A percentile compares a stretch with the other conserved stretches of the same genome.
Conservation (phyloP, 2,888 invertebrate genomes). For the Cinara cedri region DNA sequence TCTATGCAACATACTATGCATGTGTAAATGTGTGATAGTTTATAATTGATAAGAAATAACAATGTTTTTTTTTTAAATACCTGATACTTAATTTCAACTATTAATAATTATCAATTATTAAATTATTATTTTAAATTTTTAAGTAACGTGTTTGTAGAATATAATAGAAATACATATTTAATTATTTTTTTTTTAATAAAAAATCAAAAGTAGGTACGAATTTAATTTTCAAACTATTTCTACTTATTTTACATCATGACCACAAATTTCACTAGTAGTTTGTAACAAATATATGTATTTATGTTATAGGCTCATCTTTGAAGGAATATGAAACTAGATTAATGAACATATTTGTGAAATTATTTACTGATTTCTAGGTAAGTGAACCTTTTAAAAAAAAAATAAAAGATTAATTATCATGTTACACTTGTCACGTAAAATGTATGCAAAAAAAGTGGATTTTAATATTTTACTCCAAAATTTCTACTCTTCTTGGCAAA, state of each 20-base stretch:
- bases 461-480: constrained; percentile 12
- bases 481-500: constrained; percentile 35
- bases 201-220: no score
- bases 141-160: no score
- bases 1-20: no score
- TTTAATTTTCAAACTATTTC: background rate
- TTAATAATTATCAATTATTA: no score
- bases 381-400: constrained; percentile 23
- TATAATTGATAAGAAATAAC: no score
- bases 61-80: no score
- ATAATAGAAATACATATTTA: no score
- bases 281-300: background rate
- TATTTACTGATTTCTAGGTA: constrained; percentile 9
- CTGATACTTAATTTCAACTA: no score
- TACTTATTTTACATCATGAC: background rate
- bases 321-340: background rate
- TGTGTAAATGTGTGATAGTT: no score
- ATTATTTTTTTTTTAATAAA: no score
- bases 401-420: constrained; percentile 7
- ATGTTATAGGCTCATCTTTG: constrained; percentile 3
- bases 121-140: no score
- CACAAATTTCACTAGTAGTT: background rate
- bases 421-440: constrained; percentile 3
- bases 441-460: background rate
- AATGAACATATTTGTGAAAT: background rate